Conservation (phyloP, 1,140 invertebrate genomes). For the Brachionus rubens region DNA sequence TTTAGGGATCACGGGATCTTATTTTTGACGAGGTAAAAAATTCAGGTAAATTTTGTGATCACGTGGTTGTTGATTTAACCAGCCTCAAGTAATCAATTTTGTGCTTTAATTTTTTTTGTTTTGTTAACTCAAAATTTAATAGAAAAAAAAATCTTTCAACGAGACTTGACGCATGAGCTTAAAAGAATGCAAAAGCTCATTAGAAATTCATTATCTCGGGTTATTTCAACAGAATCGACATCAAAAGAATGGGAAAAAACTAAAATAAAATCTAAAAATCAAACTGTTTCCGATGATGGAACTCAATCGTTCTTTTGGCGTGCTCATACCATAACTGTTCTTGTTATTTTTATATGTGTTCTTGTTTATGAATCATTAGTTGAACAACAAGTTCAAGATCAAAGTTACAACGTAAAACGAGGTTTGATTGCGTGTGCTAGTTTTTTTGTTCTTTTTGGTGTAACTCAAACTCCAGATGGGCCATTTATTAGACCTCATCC, state of each 20-base stretch:
- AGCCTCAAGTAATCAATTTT: no score
- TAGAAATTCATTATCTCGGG: conserved; percentile 63
- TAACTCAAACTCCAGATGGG: conserved; percentile 66
- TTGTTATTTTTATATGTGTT: conserved; percentile 22
- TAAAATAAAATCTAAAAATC: conserved; percentile 45
- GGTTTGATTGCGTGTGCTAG: conserved; percentile 63
- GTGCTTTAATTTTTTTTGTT: no score
- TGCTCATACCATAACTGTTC: conserved; percentile 35
- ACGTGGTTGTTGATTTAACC: no score
- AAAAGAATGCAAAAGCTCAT: no score
- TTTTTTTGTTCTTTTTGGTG: conserved; percentile 64
- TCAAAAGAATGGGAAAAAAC: conserved; percentile 8
- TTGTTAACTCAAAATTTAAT: no score
- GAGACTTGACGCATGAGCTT: no score
- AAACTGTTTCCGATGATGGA: conserved; percentile 33
- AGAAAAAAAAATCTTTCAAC: no score
- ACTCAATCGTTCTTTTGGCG: conserved; percentile 46
- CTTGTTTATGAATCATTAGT: conserved; percentile 40
- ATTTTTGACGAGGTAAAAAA: no score
- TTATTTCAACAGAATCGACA: not conserved
- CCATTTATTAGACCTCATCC: conserved; percentile 67
- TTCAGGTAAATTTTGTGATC: no score
- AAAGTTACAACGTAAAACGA: conserved; percentile 45
- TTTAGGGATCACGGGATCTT: no score
- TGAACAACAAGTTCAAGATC: conserved; percentile 13